These are phyloP conservation scores for Bombus waltoni DNA, from an alignment of 1,140 invertebrate genomes.

Conservation along the genomic window DNA sequence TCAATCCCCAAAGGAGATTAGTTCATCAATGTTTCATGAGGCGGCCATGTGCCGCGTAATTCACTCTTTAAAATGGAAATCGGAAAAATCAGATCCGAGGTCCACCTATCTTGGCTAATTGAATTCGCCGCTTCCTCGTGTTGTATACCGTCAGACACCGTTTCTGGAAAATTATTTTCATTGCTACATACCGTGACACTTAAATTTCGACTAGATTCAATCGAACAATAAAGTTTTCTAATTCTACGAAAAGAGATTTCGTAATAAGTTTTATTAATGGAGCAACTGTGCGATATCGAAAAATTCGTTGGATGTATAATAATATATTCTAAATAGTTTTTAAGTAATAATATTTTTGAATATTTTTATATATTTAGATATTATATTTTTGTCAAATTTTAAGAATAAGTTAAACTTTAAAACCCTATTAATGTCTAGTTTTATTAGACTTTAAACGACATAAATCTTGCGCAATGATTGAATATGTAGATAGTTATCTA, in stretches of 20 bases:
- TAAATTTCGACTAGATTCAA: neutral
- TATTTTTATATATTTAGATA: too few relatives aligned
- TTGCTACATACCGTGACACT: too few relatives aligned
- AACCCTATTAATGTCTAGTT: too few relatives aligned
- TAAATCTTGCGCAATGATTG: neutral
- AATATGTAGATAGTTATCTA: neutral
- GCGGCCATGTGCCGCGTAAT: slow-evolving; percentile 49
- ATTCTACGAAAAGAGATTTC: neutral
- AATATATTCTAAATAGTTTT: too few relatives aligned
- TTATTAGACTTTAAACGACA: neutral
- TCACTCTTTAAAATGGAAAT: slow-evolving; percentile 65
- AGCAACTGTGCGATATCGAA: neutral
- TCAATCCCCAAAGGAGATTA: slow-evolving; percentile 52
- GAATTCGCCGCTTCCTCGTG: neutral
- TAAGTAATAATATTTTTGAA: too few relatives aligned
- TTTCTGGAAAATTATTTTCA: neutral
- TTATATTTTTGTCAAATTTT: too few relatives aligned
- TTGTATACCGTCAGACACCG: neutral
- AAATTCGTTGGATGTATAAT: neutral
- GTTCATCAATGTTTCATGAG: slow-evolving; percentile 70
- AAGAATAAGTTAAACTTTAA: neutral
- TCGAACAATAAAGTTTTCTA: neutral
- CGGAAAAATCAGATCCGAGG: slow-evolving; percentile 16
- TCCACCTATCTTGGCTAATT: neutral
- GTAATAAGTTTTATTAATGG: neutral